A percentile compares a stretch with the other conserved stretches of the same genome.
Evolutionary conservation across 2,113 vertebrate species (phyloP).

Genomic region (Hystrix brachyura): DNA sequence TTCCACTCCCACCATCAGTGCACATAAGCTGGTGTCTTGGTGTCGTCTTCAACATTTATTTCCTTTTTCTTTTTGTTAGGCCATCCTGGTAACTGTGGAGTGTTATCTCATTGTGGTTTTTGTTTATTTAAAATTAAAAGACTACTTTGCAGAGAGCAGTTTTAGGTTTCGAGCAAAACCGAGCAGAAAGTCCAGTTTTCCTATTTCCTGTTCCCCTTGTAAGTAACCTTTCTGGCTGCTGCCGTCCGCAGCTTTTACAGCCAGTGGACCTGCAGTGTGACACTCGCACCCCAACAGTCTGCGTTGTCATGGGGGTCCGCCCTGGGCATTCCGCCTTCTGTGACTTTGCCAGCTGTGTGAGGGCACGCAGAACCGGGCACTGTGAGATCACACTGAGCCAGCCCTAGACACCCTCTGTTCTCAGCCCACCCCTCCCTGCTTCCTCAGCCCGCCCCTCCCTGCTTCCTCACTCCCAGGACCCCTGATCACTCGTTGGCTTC

Average conservation of each 20-base stretch:
- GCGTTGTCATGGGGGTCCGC: background rate
- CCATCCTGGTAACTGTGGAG: background rate
- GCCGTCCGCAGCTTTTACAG: background rate
- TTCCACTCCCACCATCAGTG: background rate
- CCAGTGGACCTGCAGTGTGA: background rate
- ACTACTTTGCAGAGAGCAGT: background rate
- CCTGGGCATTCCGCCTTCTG: background rate
- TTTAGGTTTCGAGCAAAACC: background rate
- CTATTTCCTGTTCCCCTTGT: background rate
- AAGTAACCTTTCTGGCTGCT: background rate
- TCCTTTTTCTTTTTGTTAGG: background rate
- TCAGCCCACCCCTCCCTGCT: no score
- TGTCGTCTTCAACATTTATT: background rate
- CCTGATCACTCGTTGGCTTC: background rate
- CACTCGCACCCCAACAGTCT: background rate
- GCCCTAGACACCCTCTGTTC: background rate
- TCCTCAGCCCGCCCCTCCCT: no score
- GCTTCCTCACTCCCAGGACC: no score
- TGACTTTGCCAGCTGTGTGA: no score
- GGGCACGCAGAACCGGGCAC: accelerated
- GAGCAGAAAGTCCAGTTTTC: background rate
- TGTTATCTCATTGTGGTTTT: background rate
- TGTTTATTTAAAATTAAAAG: background rate
- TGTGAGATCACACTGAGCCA: background rate
- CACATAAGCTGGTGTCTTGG: background rate